Evolutionary conservation across 2,888 invertebrate genomes (phyloP).

Genomic region (Eretmocerus hayati): DNA sequence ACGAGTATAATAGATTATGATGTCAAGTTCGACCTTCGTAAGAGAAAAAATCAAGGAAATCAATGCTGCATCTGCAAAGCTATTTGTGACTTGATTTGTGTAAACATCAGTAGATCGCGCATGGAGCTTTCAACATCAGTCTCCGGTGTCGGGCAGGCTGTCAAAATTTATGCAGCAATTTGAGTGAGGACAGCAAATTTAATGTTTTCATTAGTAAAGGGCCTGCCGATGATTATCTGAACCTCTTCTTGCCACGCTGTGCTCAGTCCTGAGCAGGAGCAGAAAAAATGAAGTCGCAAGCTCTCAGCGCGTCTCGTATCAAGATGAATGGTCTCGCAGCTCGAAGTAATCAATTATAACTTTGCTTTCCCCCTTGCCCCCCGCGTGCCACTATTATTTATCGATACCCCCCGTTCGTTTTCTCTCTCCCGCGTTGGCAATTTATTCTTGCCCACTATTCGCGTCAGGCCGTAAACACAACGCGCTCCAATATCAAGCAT

Average conservation of each 20-base stretch:
- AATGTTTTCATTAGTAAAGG: conserved; percentile 34
- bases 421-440: too few species aligned
- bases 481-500: conserved; percentile 9
- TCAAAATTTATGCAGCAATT: conserved; percentile 15
- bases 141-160: not conserved
- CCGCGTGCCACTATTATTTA: conserved; percentile 38
- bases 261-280: not conserved
- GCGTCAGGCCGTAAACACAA: not conserved
- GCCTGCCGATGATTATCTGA: conserved; percentile 30
- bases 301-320: conserved; percentile 22
- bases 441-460: conserved; percentile 10
- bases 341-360: too few species aligned
- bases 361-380: conserved; percentile 30
- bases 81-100: too few species aligned
- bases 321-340: conserved; percentile 33
- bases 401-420: too few species aligned
- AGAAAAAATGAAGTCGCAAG: conserved; percentile 6
- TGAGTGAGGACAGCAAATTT: conserved; percentile 24
- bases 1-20: too few species aligned
- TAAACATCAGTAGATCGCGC: too few species aligned
- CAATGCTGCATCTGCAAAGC: too few species aligned
- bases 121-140: too few species aligned
- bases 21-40: too few species aligned
- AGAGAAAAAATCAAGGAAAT: too few species aligned
- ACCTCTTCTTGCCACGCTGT: conserved; percentile 10